Evolutionary conservation across 2,888 invertebrate genomes (phyloP), one percentile per base, ranked within the genome.

Genomic region (Chromoteleia sp.): DNA sequence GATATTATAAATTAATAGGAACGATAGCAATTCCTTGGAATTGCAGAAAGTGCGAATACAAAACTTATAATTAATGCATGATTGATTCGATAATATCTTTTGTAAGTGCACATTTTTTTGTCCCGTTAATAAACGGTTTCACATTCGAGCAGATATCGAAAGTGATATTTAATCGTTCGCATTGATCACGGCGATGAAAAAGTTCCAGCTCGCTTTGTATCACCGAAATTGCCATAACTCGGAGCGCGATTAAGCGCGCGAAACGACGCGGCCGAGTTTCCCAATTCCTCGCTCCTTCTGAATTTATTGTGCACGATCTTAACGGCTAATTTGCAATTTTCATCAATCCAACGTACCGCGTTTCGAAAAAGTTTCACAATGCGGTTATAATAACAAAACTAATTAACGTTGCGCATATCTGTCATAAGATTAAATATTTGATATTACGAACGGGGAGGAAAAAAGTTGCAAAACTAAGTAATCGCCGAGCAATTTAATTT

Each of bases 11-110:
- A 67, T 56, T 67, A 67, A 58, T 41, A 50, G 5, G 25, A 71
- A 58, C 14, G 70, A 65, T 65, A 48, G 63, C 56, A 50, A 58
- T 71, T 65, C 71, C 71, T 48, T 65, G 58, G 21, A 78, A 78
- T 50, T 58, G 29, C 71, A 78, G 63, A 78, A 78, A 78, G 63
- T 54, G 71, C 61, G 71, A 78, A 71, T 71, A 58, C 65, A 48
- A 63, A 65, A 29, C 41, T 63, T 67, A 12, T 67, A 73, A 78
- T 71, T 71, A 77, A 77, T 70, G 77, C 77, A 77, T 70, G 77
- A 77, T 77, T 77, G 70, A 77, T 70, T 77, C 39, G 77, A 77
- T 77, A 70, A 56, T 56, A 70, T 77, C 77, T 61, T 68, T 54
- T 54, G 29, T 29, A 43, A 19, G 19, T 7, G 50, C 15, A 19